Evolutionary conservation across 1,140 invertebrate genomes (phyloP), one percentile per base, ranked within the genome.

Genomic region (Asbolus verrucosus): DNA sequence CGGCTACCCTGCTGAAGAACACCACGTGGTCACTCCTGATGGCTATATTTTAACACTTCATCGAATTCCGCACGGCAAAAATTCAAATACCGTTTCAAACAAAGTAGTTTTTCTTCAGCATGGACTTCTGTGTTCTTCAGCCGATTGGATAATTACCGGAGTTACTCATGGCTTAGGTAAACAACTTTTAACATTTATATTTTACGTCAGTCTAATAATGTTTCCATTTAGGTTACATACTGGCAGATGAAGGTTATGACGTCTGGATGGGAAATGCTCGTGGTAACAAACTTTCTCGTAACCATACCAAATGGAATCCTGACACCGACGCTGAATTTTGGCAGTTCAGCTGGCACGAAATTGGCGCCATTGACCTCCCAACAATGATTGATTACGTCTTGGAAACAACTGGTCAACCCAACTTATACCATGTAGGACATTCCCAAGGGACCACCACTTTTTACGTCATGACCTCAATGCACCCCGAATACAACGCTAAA

Each of bases 181-280:
- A n/a, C n/a, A n/a, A n/a, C n/a, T n/a, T n/a, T n/a, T n/a, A n/a
- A n/a, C n/a, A n/a, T n/a, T n/a, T n/a, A n/a, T n/a, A n/a, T n/a
- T n/a, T n/a, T n/a, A n/a, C n/a, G n/a, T n/a, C n/a, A n/a, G n/a
- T n/a, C n/a, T n/a, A n/a, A n/a, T n/a, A n/a, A n/a, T n/a, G n/a
- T n/a, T n/a, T n/a, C n/a, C n/a, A n/a, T 13, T 11, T 54, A 13
- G 46, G 46, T 1, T n/a, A 36, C 3, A 2, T 36, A 11, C 33
- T 36, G 2, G 87, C 88, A 2, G 88, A 92, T 79, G 80, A 80
- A 60, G 91, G 91, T 19, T 94, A 87, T 73, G 92, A 94, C 76
- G 91, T 94, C 0, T 92, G 90, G 90, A 77, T 91, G 69, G 88
- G 87, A 0, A 92, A 92, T 75, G 81, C 82, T 4, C 82, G 91